Base-by-base conservation (phyloP, 2,888 invertebrate species). In the Drosophila testacea region DNA sequence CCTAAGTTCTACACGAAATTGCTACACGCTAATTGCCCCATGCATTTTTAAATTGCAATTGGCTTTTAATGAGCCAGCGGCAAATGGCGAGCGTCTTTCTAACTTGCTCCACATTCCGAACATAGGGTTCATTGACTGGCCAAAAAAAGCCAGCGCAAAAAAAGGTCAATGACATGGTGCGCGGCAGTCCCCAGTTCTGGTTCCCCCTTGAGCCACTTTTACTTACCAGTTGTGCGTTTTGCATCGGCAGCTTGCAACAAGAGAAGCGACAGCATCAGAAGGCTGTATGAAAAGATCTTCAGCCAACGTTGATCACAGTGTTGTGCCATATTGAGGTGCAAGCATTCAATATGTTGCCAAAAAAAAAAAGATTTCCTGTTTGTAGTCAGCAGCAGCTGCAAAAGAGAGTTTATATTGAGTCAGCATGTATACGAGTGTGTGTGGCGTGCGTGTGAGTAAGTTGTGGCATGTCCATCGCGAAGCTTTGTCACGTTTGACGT, bases 271-370 rank as follows among this genome's bases (percentile, higher is more conserved):
- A 77, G 44, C 64, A 54, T 39, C 46, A 62, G 57, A 48, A 74
- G 62, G 72, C 73, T 71, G 77, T 75, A 60, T 51, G 88, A 62
- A 73, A 89, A 83, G 65, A 89, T 73, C 68, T 84, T 90, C 68
- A 88, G 72, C 90, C 88, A 88, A 73, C 88, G 90, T 83, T 90
- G 81, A 90, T 91, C 91, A 90, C 83, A 89, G 69, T 62, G 61
- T 75, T 83, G 88, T 66, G 86, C 85, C 91, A 92, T 91, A 42
- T 83, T 72, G 70, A 55, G 74, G 64, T 55, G 51, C 52, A 64
- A 63, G 88, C 83, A 83, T 83, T 72, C 75, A 88, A 70, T 72
- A 69, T 42, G 70, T 81, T 86, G 81, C 88, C 82, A 79, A 83
- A 87, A 82, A 63, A 70, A 3, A 22, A 22, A 22, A 22, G 48